These are phyloP conservation scores for Oryzias celebensis DNA, from an alignment of 2,113 vertebrate genomes.

Conservation along the genomic window DNA sequence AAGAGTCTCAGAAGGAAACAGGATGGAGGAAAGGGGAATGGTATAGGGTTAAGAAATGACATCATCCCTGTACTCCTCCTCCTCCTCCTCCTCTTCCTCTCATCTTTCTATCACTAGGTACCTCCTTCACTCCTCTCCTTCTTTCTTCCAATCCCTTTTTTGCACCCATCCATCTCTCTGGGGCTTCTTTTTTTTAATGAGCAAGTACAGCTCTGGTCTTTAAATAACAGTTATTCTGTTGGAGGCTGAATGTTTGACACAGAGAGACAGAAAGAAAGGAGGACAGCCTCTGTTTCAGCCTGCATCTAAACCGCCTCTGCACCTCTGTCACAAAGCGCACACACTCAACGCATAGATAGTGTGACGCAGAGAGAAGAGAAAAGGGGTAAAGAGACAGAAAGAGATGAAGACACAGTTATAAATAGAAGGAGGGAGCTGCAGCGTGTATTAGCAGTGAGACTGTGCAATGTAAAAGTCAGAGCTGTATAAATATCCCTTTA, in stretches of 20 bases:
- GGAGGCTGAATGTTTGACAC: slow-evolving; percentile 44
- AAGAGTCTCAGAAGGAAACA: slow-evolving; percentile 41
- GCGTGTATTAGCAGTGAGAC: slow-evolving; percentile 28
- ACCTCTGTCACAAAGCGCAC: slow-evolving; percentile 50
- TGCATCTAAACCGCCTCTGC: slow-evolving; percentile 58
- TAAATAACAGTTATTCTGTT: slow-evolving; percentile 69
- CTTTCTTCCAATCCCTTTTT: slow-evolving; percentile 27
- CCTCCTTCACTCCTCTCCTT: slow-evolving; percentile 42
- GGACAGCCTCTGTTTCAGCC: slow-evolving; percentile 57
- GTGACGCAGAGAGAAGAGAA: slow-evolving; percentile 51
- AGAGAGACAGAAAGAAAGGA: slow-evolving; percentile 31
- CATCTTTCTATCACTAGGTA: slow-evolving; percentile 46
- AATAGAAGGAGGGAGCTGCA: slow-evolving; percentile 40
- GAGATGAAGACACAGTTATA: slow-evolving; percentile 29
- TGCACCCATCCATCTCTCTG: slow-evolving; percentile 39
- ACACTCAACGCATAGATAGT: slow-evolving; percentile 41
- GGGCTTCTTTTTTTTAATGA: slow-evolving; percentile 44
- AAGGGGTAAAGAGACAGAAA: slow-evolving; percentile 25
- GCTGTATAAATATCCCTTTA: slow-evolving; percentile 61
- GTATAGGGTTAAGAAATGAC: slow-evolving; percentile 69
- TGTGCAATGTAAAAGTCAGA: slow-evolving; percentile 26
- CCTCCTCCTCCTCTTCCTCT: slow-evolving; percentile 11
- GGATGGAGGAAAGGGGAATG: slow-evolving; percentile 39
- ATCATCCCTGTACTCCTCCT: slow-evolving; percentile 55
- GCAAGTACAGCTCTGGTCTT: slow-evolving; percentile 47